phyloP scores from a whole-genome alignment of 1,140 invertebrate species.

The Pogonus chalceus region DNA sequence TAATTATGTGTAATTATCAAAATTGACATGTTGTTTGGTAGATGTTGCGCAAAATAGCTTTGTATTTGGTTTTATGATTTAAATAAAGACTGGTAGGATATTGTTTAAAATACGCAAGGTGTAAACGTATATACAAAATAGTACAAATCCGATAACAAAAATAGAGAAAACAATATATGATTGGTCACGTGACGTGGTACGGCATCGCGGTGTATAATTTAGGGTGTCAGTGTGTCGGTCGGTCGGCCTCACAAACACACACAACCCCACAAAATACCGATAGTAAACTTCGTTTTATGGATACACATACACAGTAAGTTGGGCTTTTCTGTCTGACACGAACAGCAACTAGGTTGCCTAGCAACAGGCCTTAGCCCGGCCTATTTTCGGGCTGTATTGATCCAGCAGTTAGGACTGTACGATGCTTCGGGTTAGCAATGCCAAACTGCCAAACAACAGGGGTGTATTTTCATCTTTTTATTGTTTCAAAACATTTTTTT shows the following conservation, averaged over 20 bases:
- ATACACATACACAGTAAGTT: neutral
- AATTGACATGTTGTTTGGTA: neutral
- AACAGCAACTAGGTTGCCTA: constrained; percentile 27
- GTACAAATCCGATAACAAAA: neutral
- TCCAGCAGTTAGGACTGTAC: no score
- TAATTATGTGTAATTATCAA: no score
- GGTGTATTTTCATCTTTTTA: no score
- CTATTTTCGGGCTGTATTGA: constrained; percentile 35
- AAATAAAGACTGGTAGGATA: neutral
- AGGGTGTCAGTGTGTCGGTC: constrained; percentile 31
- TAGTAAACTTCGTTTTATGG: neutral
- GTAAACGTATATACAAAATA: neutral
- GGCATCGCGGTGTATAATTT: constrained; percentile 24
- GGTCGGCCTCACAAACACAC: neutral
- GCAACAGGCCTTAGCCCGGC: constrained; percentile 33
- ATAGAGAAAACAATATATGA: neutral
- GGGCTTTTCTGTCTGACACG: constrained; percentile 17
- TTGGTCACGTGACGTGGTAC: constrained; percentile 10
- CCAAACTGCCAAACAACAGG: no score
- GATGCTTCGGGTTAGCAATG: no score
- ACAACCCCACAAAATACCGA: neutral
- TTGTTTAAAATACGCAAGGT: neutral
- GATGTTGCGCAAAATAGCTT: neutral
- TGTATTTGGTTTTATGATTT: neutral
- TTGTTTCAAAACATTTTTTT: no score